Evolutionary conservation across 1,140 invertebrate species (phyloP).

Genomic region (Drosophila erecta): DNA sequence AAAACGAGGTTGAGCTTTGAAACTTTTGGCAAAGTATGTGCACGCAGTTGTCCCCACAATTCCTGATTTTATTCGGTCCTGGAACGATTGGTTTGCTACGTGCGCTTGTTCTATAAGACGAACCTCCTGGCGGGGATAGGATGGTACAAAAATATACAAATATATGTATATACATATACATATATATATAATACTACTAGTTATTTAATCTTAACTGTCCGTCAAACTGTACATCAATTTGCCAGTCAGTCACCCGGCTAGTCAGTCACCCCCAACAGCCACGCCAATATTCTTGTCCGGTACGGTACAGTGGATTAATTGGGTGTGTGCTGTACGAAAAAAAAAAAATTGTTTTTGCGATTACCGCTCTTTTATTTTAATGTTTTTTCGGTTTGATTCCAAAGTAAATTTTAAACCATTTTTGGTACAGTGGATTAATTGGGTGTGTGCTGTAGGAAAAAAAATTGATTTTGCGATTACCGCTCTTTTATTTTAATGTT

Average conservation of each 20-base stretch:
- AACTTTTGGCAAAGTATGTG: conserved; percentile 66
- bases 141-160: conserved; percentile 33
- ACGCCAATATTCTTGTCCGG: conserved; percentile 23
- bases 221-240: conserved; percentile 83
- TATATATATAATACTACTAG: conserved; percentile 65
- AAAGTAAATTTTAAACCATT: no score
- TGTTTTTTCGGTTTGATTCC: no score
- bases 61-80: conserved; percentile 18
- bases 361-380: no score
- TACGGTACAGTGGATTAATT: conserved; percentile 15
- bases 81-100: conserved; percentile 62
- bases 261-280: conserved; percentile 33
- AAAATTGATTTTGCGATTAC: no score
- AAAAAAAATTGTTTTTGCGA: no score
- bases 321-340: no score
- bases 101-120: conserved; percentile 52
- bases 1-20: conserved; percentile 36
- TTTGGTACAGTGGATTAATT: conserved; percentile 17
- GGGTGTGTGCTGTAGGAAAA: no score
- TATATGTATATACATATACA: conserved; percentile 39
- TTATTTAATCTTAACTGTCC: conserved; percentile 84
- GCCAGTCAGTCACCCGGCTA: conserved; percentile 57
- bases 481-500: no score
- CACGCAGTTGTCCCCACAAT: conserved; percentile 29
- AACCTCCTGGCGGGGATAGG: conserved; percentile 9